Evolutionary conservation across 2,888 invertebrate genomes (phyloP), one percentile per base, ranked within the genome.

Genomic region (Drosophila nigricruria): DNA sequence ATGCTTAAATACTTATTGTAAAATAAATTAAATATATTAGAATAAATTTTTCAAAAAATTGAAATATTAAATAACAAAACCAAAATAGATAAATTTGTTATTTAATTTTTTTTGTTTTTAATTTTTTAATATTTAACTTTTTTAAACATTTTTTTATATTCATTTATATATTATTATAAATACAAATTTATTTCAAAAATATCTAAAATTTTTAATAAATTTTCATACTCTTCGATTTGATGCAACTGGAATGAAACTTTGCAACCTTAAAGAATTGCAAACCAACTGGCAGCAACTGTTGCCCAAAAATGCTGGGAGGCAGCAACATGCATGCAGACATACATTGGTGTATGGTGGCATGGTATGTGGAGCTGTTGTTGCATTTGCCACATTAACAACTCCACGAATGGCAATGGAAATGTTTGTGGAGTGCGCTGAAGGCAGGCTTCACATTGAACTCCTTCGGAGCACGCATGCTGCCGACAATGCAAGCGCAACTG

Each of bases 311-410:
- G 50, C 50, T 50, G 50, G 32, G 25, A 52, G 53, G 53, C 36
- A 53, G 20, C 12, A 36, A 18, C n/a, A n/a, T 25, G 34, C 27
- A 47, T 27, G 27, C 27, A 27, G 47, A 30, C 47, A 47, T 30
- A 5, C n/a, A n/a, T n/a, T n/a, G n/a, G n/a, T n/a, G n/a, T n/a
- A n/a, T n/a, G 47, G n/a, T 12, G n/a, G n/a, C 47, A 18, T 30
- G 52, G 36, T 6, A 53, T 53, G 36, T 36, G 52, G 18, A 38
- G 32, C 49, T 63, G 59, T 18, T 58, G 61, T 50, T 75, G 54
- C 52, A 70, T 61, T 64, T 71, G 84, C 66, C 81, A 71, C 74
- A 70, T 81, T 81, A 83, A 70, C 84, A 81, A 73, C 70, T 69
- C 27, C 45, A 27, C 49, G 42, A 32, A 62, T 77, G 73, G 73